Evolutionary conservation across 2,797 vertebrate species (phyloP).

Genomic region (Triplophysa bombifrons): DNA sequence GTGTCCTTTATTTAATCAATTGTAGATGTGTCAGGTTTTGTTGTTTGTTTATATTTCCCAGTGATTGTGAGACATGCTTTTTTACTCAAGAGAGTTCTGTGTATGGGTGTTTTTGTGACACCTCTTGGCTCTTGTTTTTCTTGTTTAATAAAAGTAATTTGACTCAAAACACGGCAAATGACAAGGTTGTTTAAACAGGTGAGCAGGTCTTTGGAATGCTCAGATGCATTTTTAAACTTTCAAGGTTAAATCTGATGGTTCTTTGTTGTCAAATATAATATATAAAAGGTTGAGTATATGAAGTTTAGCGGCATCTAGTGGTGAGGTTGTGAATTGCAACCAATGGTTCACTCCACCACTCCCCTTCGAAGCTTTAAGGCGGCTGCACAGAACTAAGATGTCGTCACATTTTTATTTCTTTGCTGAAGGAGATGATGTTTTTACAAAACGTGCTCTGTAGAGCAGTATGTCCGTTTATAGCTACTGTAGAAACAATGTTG

Average conservation of each 20-base stretch:
- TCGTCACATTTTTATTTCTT: too few relatives aligned
- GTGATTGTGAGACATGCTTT: constrained; percentile 26
- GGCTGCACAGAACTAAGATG: too few relatives aligned
- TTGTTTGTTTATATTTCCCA: constrained; percentile 52
- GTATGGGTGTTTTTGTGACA: constrained; percentile 67
- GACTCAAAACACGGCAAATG: constrained; percentile 60
- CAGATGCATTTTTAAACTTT: constrained; percentile 45
- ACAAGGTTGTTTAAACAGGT: constrained; percentile 56
- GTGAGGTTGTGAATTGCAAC: too few relatives aligned
- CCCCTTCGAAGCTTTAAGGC: too few relatives aligned
- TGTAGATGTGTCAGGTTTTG: background rate
- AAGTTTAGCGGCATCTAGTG: too few relatives aligned
- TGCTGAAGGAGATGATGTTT: too few relatives aligned
- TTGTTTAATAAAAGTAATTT: constrained; percentile 68
- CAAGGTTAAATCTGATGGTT: constrained; percentile 6
- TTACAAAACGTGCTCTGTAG: too few relatives aligned
- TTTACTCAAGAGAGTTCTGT: constrained; percentile 38
- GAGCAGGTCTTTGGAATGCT: constrained; percentile 60
- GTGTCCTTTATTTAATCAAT: constrained; percentile 3
- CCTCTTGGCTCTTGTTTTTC: constrained; percentile 66
- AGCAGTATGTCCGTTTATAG: too few relatives aligned
- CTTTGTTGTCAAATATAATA: background rate
- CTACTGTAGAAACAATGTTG: too few relatives aligned
- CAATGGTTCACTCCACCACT: too few relatives aligned
- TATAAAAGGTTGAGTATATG: too few relatives aligned